These are phyloP conservation scores for Eptatretus burgeri DNA, from an alignment of 2,113 vertebrate genomes.

Conservation along the genomic window DNA sequence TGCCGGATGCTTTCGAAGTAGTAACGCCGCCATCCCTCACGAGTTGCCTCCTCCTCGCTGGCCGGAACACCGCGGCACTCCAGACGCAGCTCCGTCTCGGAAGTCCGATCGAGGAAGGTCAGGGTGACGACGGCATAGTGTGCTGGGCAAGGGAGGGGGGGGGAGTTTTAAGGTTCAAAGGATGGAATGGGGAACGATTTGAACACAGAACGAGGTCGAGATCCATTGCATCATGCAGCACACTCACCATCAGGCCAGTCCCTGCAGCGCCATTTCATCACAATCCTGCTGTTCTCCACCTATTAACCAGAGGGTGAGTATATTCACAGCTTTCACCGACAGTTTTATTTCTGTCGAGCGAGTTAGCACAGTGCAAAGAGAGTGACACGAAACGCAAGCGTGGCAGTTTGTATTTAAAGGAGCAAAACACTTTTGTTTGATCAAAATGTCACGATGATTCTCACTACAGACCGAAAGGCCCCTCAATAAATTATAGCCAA, in stretches of 20 bases:
- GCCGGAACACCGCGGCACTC: conserved; percentile 38
- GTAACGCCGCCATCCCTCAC: conserved; percentile 58
- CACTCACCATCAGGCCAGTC: conserved; percentile 56
- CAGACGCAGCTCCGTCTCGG: conserved; percentile 37
- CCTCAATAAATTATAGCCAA: background rate
- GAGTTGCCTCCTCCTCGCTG: conserved; percentile 42
- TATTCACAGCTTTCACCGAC: too few species aligned
- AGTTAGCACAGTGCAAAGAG: too few species aligned
- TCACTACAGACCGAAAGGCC: background rate
- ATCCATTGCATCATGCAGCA: accelerated
- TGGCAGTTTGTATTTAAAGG: background rate
- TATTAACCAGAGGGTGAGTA: conserved; percentile 11
- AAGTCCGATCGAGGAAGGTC: conserved; percentile 29
- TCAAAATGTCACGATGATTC: too few species aligned
- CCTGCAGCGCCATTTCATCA: conserved; percentile 72
- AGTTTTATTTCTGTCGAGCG: too few species aligned
- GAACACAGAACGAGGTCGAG: background rate
- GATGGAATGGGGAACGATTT: too few species aligned
- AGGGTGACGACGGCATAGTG: conserved; percentile 44
- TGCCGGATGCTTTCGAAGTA: conserved; percentile 75
- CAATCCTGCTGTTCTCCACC: conserved; percentile 43
- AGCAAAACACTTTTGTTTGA: background rate
- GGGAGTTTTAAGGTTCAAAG: too few species aligned
- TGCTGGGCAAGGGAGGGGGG: conserved; percentile 17
- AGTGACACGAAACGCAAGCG: background rate